phyloP scores from a whole-genome alignment of 1,140 invertebrate genomes.

The Notospermus geniculatus region DNA sequence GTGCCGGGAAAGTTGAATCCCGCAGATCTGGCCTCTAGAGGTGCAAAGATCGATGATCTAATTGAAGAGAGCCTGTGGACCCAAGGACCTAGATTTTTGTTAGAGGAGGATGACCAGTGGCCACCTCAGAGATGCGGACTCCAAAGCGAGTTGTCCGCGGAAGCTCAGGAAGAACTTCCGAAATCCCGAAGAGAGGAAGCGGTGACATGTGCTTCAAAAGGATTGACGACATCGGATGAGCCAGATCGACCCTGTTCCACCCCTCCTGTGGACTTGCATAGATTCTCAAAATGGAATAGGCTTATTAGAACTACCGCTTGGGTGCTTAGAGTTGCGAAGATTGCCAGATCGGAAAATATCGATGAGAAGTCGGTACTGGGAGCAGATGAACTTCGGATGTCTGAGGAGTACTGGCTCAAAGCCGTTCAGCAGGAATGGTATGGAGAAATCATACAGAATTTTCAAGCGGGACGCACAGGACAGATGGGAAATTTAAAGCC shows the following conservation, averaged over 20 bases:
- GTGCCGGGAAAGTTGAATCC: constrained; percentile 9
- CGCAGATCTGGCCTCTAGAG: constrained; percentile 13
- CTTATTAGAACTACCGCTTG: not conserved
- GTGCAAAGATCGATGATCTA: not conserved
- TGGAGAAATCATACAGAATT: not conserved
- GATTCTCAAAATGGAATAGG: not conserved
- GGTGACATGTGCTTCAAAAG: not conserved
- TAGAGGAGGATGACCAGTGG: not conserved
- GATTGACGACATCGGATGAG: not conserved
- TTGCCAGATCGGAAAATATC: not conserved
- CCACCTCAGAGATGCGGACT: not conserved
- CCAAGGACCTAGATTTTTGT: constrained; percentile 14
- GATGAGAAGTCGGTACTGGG: not conserved
- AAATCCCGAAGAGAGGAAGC: not conserved
- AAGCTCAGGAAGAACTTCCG: not conserved
- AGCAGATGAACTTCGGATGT: not conserved
- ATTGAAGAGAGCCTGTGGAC: not conserved
- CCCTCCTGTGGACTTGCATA: no score
- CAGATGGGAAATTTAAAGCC: not conserved
- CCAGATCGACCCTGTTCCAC: no score
- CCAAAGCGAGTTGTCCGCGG: not conserved
- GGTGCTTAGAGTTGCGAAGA: not conserved
- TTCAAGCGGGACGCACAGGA: not conserved
- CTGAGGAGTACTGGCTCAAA: not conserved
- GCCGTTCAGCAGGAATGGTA: not conserved